Base-by-base conservation (phyloP, 2,888 invertebrate species). In the Machimus rusticus region DNA sequence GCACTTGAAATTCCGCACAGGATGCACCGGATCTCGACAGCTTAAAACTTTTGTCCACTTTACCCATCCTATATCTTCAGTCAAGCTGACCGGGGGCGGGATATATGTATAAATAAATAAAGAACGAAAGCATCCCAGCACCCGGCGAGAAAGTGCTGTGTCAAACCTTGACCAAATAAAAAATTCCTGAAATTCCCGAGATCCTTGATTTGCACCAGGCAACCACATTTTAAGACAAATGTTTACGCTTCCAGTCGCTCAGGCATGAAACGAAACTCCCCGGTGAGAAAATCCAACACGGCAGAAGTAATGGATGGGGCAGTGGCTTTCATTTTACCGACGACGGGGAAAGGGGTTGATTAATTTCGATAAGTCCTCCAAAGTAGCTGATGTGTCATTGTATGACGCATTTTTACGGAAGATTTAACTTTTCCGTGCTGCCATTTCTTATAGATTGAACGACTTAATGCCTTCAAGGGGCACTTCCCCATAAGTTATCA, bases 381-480 rank as follows among this genome's bases (percentile, higher is more conserved):
- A 89, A 89, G 89, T 89, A 88, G 89, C 87, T 89, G 88, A 88
- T 88, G 89, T 88, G 88, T 89, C 89, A 89, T 89, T 89, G 89
- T 87, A 88, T 88, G 88, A 88, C 89, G 88, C 89, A 89, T 89
- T 90, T 89, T 92, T 91, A 91, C 91, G 90, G 90, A 91, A 91
- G 91, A 91, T 91, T 92, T 91, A 91, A 92, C 91, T 91, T 90
- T 88, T 37, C 76, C n/a, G 46, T 31, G 23, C 46, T 76, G 19
- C 57, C 51, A 51, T 55, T 77, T 37, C 37, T 77, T 39, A 39
- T 39, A 39, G 55, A 57, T 77, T 78, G 57, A 86, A 78, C 86
- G 78, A 78, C 37, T 78, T 46, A 86, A 86, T 78, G 39, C 86
- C 43, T 39, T 46, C 14, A 74, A 84, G 74, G 34, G 31, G 66